phyloP scores from a whole-genome alignment of 2,797 vertebrate species.

The Falco peregrinus region DNA sequence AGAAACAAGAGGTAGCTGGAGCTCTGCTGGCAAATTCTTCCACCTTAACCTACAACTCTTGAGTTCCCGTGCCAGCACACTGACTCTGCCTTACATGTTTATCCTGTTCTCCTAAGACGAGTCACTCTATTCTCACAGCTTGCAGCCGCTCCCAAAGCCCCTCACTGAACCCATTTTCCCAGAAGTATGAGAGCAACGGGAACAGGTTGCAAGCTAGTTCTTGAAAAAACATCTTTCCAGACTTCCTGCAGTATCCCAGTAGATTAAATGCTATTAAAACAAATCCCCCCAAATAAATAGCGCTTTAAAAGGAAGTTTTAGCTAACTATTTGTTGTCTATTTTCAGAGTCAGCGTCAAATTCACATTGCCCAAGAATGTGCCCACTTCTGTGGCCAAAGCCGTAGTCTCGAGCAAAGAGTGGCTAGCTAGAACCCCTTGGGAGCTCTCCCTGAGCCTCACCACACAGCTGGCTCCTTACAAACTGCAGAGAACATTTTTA shows the following conservation, averaged over 20 bases:
- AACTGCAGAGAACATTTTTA: background rate
- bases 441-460: background rate
- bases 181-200: background rate
- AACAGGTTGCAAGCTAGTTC: background rate
- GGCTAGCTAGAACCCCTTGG: background rate
- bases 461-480: background rate
- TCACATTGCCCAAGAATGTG: rapidly evolving
- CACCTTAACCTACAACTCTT: background rate
- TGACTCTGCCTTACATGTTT: background rate
- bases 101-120: background rate
- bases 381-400: background rate
- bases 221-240: background rate
- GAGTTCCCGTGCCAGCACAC: background rate
- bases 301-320: background rate
- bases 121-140: background rate
- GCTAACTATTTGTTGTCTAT: background rate
- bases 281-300: background rate
- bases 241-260: background rate
- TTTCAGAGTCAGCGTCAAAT: background rate
- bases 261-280: background rate
- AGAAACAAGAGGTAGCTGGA: background rate
- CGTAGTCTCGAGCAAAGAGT: rapidly evolving
- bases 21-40: background rate
- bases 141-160: background rate
- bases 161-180: background rate